Base-by-base conservation (phyloP, 2,888 invertebrate species). In the Ormyrus pomaceus region DNA sequence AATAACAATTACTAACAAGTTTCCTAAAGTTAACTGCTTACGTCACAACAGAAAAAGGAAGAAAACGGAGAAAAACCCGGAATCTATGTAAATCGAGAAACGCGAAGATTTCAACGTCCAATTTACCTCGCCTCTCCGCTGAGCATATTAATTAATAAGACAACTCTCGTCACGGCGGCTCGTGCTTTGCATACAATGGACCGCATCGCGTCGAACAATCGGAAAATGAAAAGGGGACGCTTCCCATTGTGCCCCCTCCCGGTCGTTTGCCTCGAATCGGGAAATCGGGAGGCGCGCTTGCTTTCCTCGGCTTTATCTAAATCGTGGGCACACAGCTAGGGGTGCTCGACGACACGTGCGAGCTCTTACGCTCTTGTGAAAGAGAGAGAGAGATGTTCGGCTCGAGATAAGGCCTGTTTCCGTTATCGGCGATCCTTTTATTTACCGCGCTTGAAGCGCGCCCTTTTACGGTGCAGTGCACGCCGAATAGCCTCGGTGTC, bases 131-230 rank as follows among this genome's bases (percentile, higher is more conserved):
- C 11, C 0, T n/a, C 7, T 19, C 34, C 45, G 53, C 19, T 45
- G 19, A 34, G 79, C 69, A 74, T 74, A 74, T 69, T 74, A 79
- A 79, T 45, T 64, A 58, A 69, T 62, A 64, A 2, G 34, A 34
- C 34, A 66, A 73, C 62, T 50, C 53, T 64, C 62, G 55, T 48
- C 2, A 10, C 10, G 53, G 53, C 6, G 13, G 45, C 34, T 64
- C 69, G 64, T 8, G 70, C 48, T 75, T 75, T 75, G 79, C 70
- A 75, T 74, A 75, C 65, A 65, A 75, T 73, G 19, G 51, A 10
- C 9, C 34, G 19, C 46, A 51, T 45, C 34, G 34, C 34, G 34
- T 34, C 34, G 34, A 34, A 34, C 34, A 34, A 34, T 56, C 56
- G 56, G 13, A 13, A 46, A 51, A 10, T 13, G 56, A 34, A 34